Percentiles rank a stretch among this genome's conserved stretches.
Conservation (phyloP, 2,113 vertebrate species). For the Mionectes macconnelli region DNA sequence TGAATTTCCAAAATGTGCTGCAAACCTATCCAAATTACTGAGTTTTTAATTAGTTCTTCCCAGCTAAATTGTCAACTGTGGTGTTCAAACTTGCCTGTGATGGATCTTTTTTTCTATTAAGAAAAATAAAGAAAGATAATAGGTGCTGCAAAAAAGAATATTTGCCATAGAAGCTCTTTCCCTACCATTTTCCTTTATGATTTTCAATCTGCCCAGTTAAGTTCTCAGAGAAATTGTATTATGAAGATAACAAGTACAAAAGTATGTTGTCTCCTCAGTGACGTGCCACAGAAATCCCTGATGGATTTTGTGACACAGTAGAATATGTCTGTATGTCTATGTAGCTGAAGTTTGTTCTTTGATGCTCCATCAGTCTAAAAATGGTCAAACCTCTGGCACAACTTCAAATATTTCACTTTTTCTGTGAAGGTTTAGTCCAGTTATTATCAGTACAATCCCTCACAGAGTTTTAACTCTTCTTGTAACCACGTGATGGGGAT, state of each 20-base stretch:
- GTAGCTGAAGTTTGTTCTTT: background rate
- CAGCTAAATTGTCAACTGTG: background rate
- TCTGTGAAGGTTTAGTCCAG: background rate
- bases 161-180: background rate
- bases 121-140: background rate
- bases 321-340: background rate
- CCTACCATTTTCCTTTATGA: background rate
- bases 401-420: background rate
- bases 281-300: background rate
- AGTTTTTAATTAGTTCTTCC: background rate
- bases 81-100: background rate
- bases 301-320: background rate
- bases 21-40: background rate
- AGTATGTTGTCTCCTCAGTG: background rate
- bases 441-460: background rate
- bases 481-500: accelerated
- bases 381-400: background rate
- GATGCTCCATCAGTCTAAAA: background rate
- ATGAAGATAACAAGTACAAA: background rate
- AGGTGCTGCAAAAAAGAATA: background rate
- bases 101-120: background rate
- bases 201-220: background rate
- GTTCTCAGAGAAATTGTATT: background rate
- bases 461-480: background rate
- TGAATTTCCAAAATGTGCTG: background rate